These are phyloP conservation scores for Neelides folsomi DNA, from an alignment of 2,888 invertebrate species.

Conservation along the genomic window DNA sequence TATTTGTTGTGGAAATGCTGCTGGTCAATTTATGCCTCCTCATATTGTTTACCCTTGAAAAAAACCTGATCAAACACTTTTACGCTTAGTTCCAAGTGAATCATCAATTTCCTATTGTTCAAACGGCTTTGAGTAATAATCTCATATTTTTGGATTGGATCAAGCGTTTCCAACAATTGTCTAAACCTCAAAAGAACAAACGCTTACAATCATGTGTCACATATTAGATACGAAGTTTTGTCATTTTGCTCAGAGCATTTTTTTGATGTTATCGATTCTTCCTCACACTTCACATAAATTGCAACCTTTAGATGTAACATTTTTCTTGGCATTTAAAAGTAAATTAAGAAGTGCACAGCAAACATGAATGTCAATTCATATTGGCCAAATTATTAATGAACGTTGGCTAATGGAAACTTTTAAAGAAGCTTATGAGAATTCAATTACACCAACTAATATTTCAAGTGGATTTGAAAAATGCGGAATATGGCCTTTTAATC, in stretches of 20 bases:
- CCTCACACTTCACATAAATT: slow-evolving; percentile 34
- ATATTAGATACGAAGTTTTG: slow-evolving; percentile 29
- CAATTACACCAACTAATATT: too few species aligned
- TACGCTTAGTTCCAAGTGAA: slow-evolving; percentile 7
- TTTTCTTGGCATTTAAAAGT: slow-evolving; percentile 34
- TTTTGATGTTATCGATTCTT: slow-evolving; percentile 33
- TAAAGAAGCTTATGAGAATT: background rate
- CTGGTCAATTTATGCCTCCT: slow-evolving; percentile 11
- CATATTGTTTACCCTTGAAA: slow-evolving; percentile 10
- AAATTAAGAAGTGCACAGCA: slow-evolving; percentile 7
- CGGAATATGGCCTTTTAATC: too few species aligned
- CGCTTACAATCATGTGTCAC: slow-evolving; percentile 35
- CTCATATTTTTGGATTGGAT: slow-evolving; percentile 33
- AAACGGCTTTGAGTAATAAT: slow-evolving; percentile 3
- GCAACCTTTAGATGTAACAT: slow-evolving; percentile 32
- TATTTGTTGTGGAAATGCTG: slow-evolving; percentile 11
- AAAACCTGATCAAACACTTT: slow-evolving; percentile 1
- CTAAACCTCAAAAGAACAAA: slow-evolving; percentile 34
- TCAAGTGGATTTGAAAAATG: too few species aligned
- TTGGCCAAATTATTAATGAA: background rate
- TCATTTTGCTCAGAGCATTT: slow-evolving; percentile 28
- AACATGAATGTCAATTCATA: slow-evolving; percentile 2
- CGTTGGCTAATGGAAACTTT: slow-evolving; percentile 2
- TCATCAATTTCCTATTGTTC: background rate
- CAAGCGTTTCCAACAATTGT: slow-evolving; percentile 34